Evolutionary conservation across 2,113 vertebrate genomes (phyloP).

Genomic region (Eurypyga helias): DNA sequence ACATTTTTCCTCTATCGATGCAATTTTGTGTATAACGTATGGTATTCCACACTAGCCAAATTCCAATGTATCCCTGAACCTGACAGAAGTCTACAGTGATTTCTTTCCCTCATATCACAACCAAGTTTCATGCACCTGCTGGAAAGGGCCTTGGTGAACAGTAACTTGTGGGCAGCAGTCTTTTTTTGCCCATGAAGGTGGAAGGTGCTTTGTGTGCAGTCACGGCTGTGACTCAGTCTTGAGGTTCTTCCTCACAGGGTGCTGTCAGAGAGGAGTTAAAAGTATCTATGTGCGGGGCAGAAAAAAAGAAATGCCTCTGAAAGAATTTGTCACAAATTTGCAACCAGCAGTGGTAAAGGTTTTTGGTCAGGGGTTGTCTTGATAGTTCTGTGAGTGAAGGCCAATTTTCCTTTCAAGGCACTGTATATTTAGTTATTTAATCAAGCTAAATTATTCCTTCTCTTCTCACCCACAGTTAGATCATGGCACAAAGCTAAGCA

Average conservation of each 20-base stretch:
- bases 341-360: background rate
- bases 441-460: constrained; percentile 48
- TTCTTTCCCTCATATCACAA: background rate
- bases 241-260: background rate
- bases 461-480: constrained; percentile 16
- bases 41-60: background rate
- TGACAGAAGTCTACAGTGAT: background rate
- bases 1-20: background rate
- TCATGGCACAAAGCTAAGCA: constrained; percentile 39
- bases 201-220: background rate
- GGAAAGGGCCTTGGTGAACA: background rate
- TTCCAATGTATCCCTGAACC: background rate
- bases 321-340: constrained; percentile 1
- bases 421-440: constrained; percentile 50
- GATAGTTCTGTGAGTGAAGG: constrained; percentile 20
- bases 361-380: constrained; percentile 20
- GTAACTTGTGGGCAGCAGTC: background rate
- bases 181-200: background rate
- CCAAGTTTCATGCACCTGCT: background rate
- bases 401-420: constrained; percentile 32
- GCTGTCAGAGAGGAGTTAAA: background rate
- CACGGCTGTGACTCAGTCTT: background rate
- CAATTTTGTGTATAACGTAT: background rate
- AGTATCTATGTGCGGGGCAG: background rate
- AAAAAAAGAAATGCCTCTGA: background rate